Base-by-base conservation (phyloP, 2,113 vertebrate species). In the Ceyx melanurus region DNA sequence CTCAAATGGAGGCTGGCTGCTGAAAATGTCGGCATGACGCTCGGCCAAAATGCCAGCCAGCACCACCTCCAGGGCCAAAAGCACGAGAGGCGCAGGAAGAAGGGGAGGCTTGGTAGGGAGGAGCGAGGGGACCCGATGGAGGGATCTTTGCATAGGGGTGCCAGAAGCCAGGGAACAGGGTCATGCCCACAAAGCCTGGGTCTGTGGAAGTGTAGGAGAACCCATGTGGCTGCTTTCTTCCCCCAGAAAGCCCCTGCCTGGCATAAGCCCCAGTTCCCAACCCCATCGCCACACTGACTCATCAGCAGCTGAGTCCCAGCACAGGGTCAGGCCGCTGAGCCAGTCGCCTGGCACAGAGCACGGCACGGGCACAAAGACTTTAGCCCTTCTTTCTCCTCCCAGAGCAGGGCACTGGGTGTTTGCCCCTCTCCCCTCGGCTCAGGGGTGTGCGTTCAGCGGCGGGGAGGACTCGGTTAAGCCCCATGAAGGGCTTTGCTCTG, bases 11-110 rank as follows among this genome's bases (percentile, higher is more conserved):
- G 85, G 91, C 60, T 1, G 28, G 31, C 60, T 64, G 79, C 79
- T 93, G 91, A 91, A 95, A 95, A 96, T 94, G 94, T 94, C 87
- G 25, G 87, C 85, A 42, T 48, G 82, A 93, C 72, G 82, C 75
- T 58, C 56, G 65, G 95, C 79, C 91, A 91, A 80, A 80, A 86
- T 21, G 72, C 84, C 91, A 89, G 75, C 67, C 75, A 81, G 85
- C 82, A 93, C 85, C 82, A 86, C 77, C 87, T 92, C 89, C 2
- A 0, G 72, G 75, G 72, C 57, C 1, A 3, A 71, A 71, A 85
- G 40, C 37, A 66, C 56, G 48, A 1, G 2, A 65, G 46, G 62
- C 56, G 40, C 0, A 1, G 72, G 65, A 81, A 40, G 45, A 91
- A 82, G n/a, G 13, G 43, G 21, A 68, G 23, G 31, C 67, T 86